Conservation (phyloP, 1,140 invertebrate species). For the Diploscapter pachys region DNA sequence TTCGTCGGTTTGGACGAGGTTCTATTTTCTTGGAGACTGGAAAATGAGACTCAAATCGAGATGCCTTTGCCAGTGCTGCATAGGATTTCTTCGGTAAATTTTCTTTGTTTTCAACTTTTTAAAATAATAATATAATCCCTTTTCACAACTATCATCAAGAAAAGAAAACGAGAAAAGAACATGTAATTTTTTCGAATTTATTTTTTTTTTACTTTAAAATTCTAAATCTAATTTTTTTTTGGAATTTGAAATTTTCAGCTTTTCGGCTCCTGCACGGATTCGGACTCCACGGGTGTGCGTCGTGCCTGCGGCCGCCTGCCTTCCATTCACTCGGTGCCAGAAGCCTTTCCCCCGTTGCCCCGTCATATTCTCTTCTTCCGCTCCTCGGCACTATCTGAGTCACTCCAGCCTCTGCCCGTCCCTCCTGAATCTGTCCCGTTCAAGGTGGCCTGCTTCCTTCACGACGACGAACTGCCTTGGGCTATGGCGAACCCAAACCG, state of each 20-base stretch:
- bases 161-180: neutral
- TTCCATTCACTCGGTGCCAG: conserved; percentile 5
- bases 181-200: neutral
- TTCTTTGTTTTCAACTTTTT: neutral
- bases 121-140: neutral
- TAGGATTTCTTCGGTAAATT: conserved; percentile 18
- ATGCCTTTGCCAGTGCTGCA: conserved; percentile 10
- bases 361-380: conserved; percentile 23
- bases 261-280: conserved; percentile 5
- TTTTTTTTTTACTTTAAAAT: too few relatives aligned
- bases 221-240: too few relatives aligned
- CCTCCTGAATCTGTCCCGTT: conserved; percentile 8
- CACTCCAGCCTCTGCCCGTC: conserved; percentile 5
- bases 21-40: conserved; percentile 19
- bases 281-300: conserved; percentile 8
- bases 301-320: conserved; percentile 6
- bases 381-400: conserved; percentile 8
- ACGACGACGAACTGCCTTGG: conserved; percentile 21
- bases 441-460: conserved; percentile 22
- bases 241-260: neutral
- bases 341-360: conserved; percentile 4
- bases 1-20: conserved; percentile 22
- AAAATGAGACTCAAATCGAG: conserved; percentile 8
- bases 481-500: conserved; percentile 24
- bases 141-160: neutral